A percentile compares a stretch with the other conserved stretches of the same genome.
Conservation (phyloP, 2,888 invertebrate genomes). For the Microplitis manilae region DNA sequence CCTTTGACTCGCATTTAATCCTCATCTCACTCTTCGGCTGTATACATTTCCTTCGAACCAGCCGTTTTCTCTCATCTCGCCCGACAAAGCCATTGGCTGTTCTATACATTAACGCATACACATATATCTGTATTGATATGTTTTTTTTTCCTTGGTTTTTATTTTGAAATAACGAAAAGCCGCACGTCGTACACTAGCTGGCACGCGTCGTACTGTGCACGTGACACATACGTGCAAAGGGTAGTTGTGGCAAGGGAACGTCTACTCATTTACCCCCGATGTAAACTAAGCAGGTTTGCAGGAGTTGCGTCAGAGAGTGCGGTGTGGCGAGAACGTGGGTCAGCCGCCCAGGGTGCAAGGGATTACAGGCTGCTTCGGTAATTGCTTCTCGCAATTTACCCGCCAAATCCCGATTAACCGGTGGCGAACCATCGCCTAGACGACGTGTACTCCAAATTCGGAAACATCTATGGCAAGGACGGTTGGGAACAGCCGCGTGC, state of each 20-base stretch:
- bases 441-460: constrained; percentile 46
- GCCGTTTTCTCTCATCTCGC: not conserved
- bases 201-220: constrained; percentile 62
- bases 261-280: constrained; percentile 44
- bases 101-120: constrained; percentile 2
- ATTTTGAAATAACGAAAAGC: constrained; percentile 56
- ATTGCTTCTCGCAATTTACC: constrained; percentile 67
- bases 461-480: constrained; percentile 8
- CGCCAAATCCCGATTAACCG: constrained; percentile 64
- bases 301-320: constrained; percentile 27
- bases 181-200: constrained; percentile 47
- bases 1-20: constrained; percentile 42
- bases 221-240: constrained; percentile 57
- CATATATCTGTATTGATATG: constrained; percentile 12
- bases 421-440: constrained; percentile 41
- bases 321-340: constrained; percentile 32
- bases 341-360: constrained; percentile 51
- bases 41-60: constrained; percentile 5
- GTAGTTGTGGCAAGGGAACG: constrained; percentile 41
- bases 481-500: constrained; percentile 13
- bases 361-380: constrained; percentile 65
- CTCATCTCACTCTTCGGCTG: constrained; percentile 29
- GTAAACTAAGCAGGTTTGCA: constrained; percentile 58
- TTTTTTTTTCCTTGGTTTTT: constrained; percentile 24
- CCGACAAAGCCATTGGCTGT: constrained; percentile 4